Base-by-base conservation (phyloP, 64 coral and sea anemone species). In the Actinia tenebrosa region DNA sequence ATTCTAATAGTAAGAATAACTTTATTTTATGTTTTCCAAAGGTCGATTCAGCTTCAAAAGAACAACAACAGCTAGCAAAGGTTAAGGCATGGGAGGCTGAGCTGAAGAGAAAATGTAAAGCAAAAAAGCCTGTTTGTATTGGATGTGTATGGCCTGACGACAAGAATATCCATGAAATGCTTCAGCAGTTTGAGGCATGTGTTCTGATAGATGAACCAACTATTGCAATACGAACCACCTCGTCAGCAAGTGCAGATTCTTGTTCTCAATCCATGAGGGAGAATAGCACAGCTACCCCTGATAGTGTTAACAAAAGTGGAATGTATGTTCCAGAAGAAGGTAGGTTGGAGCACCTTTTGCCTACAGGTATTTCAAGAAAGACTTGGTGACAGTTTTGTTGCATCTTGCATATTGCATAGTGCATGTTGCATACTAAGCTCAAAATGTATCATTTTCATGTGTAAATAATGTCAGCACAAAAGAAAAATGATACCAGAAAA, bases 241-340 rank as follows among this genome's bases (percentile, higher is more conserved):
- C 53, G 13, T 10, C 86, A 72, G 80, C 59, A 43, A 88, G 60
- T 19, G 44, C 64, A 22, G 75, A 66, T 83, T 16, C 45, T 64
- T 50, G 80, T 15, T 89, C 75, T 10, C 83, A 37, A 30, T 55
- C 86, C 20, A 16, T 60, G 44, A 86, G 15, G 3, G 66, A 17
- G 26, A 86, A 42, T 5, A 93, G 23, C 42, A 47, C 26, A 72
- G 86, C 30, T 17, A 58, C 84, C 58, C 88, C 89, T 8, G 61
- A 47, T 22, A 58, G 69, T 30, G 5, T 10, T 37, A 50, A 26
- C 20, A 80, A 17, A 22, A 87, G 17, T 91, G 90, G 37, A 42
- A 93, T 98, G 83, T 93, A 91, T 91, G 95, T 98, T 55, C 95
- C 95, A 42, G 95, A 98, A 59, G 91, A 98, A 91, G 95, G 95